Conservation (phyloP, 2,797 vertebrate genomes). For the Hydrophis major region DNA sequence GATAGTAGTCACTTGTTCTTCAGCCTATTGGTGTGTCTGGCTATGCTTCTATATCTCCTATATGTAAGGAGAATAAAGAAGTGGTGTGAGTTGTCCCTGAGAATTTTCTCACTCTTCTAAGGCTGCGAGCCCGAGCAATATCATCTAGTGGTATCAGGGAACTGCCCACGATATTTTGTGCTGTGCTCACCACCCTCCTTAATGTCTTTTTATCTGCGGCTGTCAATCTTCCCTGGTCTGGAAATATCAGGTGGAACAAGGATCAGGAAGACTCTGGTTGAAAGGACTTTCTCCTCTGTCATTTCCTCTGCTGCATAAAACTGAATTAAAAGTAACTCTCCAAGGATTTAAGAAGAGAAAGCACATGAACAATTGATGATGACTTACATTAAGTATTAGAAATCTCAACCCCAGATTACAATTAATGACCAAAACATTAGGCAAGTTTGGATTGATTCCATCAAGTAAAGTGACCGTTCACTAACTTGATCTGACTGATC, state of each 20-base stretch:
- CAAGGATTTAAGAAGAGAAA: background rate
- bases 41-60: no score
- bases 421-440: background rate
- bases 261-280: background rate
- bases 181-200: no score
- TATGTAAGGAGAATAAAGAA: no score
- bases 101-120: no score
- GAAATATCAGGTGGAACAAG: background rate
- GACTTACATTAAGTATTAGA: background rate
- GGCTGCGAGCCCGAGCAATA: no score
- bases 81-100: no score
- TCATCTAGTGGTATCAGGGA: no score
- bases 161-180: no score
- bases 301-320: slow-evolving; percentile 15
- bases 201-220: no score
- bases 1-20: background rate
- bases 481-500: background rate
- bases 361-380: background rate
- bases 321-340: background rate
- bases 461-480: background rate
- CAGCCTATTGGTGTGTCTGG: no score
- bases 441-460: background rate
- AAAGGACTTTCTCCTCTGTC: background rate
- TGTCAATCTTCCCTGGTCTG: background rate
- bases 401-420: background rate